These are phyloP conservation scores for Amphibalanus amphitrite DNA, from an alignment of 1,140 invertebrate genomes.

Conservation along the genomic window DNA sequence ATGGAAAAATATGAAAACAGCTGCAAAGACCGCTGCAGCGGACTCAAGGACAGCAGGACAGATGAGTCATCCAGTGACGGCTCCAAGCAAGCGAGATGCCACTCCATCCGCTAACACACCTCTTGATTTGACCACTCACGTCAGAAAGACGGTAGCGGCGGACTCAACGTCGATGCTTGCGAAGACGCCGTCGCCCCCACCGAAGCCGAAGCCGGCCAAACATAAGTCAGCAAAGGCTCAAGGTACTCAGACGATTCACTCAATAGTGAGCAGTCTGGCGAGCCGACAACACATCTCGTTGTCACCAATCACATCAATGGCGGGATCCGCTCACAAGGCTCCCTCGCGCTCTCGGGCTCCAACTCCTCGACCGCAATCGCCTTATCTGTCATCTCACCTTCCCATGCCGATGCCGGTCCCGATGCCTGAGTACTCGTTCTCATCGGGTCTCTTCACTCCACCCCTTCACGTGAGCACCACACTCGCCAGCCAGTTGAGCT, in stretches of 20 bases:
- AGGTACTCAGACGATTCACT: not conserved
- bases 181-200: not conserved
- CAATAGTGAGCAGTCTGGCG: not conserved
- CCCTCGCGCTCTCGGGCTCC: not conserved
- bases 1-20: not conserved
- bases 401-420: not conserved
- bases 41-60: not conserved
- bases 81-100: not conserved
- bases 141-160: not conserved
- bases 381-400: not conserved
- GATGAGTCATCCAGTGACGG: too few species aligned
- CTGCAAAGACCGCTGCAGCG: not conserved
- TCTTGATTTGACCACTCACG: not conserved
- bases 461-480: not conserved
- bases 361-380: not conserved
- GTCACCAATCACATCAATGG: not conserved
- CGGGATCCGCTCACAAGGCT: not conserved
- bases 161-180: not conserved
- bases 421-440: not conserved
- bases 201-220: not conserved
- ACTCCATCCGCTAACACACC: not conserved
- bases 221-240: not conserved
- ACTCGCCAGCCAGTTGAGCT: not conserved
- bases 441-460: not conserved
- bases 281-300: not conserved